Conservation (phyloP, 2,797 vertebrate genomes). For the Phrynocephalus forsythii region DNA sequence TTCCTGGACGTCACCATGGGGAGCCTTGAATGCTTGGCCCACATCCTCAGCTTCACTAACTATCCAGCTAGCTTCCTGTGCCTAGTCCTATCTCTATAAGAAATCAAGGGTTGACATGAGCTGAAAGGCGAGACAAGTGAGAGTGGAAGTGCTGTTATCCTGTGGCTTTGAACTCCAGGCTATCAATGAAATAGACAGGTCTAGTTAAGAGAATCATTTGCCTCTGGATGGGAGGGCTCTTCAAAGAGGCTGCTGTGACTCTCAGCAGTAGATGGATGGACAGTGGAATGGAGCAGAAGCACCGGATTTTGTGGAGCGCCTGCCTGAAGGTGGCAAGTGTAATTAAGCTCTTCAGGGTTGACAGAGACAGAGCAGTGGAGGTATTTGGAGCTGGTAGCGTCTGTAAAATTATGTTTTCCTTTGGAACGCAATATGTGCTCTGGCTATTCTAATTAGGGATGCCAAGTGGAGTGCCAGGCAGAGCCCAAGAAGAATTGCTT, state of each 20-base stretch:
- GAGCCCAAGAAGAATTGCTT: too few species aligned
- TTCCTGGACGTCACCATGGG: too few species aligned
- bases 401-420: neutral
- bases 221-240: neutral
- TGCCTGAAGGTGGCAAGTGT: neutral
- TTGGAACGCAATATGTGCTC: neutral
- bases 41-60: neutral
- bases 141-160: neutral
- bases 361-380: neutral
- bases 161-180: neutral
- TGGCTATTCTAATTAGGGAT: neutral
- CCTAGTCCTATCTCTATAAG: neutral
- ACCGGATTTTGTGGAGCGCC: neutral
- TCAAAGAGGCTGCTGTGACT: neutral
- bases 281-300: neutral
- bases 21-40: too few species aligned
- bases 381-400: neutral
- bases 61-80: too few species aligned
- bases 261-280: neutral
- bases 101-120: neutral
- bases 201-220: neutral
- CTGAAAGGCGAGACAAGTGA: neutral
- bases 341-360: neutral
- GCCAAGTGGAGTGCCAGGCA: too few species aligned
- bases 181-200: neutral